A percentile compares a stretch with the other conserved stretches of the same genome.
Conservation (phyloP, 2,797 vertebrate species). For the Petrocephalus sullivani region DNA sequence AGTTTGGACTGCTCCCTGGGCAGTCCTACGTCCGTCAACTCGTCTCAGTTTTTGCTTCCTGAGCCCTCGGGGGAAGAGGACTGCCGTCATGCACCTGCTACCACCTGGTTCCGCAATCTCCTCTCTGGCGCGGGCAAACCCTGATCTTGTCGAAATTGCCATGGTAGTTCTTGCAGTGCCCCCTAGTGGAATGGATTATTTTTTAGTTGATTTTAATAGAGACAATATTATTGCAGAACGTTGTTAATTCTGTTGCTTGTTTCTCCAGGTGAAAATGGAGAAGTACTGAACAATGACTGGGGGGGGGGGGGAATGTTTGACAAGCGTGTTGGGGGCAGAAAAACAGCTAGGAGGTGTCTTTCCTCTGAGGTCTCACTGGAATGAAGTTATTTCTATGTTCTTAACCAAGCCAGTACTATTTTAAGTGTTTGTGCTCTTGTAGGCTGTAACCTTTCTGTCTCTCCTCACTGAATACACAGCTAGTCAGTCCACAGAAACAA, state of each 20-base stretch:
- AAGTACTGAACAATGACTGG: background rate
- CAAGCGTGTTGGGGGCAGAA: background rate
- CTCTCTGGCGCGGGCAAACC: slow-evolving; percentile 40
- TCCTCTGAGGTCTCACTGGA: background rate
- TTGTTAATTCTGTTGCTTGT: background rate
- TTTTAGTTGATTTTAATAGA: background rate
- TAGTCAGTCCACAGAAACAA: background rate
- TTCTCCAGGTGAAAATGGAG: background rate
- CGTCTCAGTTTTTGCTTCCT: slow-evolving; percentile 88
- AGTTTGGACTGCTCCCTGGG: slow-evolving; percentile 70
- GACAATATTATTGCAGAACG: background rate
- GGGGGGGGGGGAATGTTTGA: background rate
- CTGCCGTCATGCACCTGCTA: slow-evolving; percentile 46
- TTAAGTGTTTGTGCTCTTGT: background rate
- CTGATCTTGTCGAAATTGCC: slow-evolving; percentile 29
- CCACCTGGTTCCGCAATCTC: slow-evolving; percentile 65
- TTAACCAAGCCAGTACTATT: slow-evolving; percentile 1
- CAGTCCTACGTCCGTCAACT: slow-evolving; percentile 86
- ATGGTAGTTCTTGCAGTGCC: slow-evolving; percentile 9
- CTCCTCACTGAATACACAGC: background rate
- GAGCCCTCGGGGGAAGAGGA: slow-evolving; percentile 62
- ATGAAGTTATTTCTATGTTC: background rate
- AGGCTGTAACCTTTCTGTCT: background rate
- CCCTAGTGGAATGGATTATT: background rate
- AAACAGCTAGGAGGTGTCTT: background rate